Evolutionary conservation across 2,888 invertebrate genomes (phyloP), one percentile per base, ranked within the genome.

Genomic region (Deilephila elpenor): DNA sequence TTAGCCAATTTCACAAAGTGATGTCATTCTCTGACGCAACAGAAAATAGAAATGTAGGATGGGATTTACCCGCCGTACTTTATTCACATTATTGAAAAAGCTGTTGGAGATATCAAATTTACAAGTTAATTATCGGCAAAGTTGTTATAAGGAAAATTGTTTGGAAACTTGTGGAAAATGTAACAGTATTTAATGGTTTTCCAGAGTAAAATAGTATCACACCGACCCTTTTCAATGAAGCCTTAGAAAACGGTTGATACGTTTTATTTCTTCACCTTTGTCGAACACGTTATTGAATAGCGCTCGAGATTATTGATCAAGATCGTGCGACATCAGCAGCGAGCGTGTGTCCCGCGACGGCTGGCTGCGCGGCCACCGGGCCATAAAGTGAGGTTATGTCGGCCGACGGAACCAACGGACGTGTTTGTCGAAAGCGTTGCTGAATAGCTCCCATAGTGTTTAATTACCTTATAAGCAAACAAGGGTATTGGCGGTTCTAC

Each of bases 331-430:
- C n/a, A 19, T 67, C 25, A 44, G 67, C 67, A 67, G 20, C 3
- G 17, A 44, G 51, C 67, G 14, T 37, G 20, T 64, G 44, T 11
- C 7, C 53, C 1, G 4, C 25, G 17, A 25, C 25, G 51, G 25
- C 17, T 44, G 67, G 67, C 44, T 67, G 44, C 25, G 20, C 67
- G 44, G 14, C 2, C 44, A 25, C 67, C 44, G 44, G 67, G 17
- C 44, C 51, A 51, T 67, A 67, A 34, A 78, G 75, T 62, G 71
- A 77, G 73, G 76, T 75, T 77, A 77, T 82, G 78, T 80, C 74
- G 64, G 74, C 73, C 72, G 75, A 81, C 80, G 75, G 78, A 79
- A 71, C 75, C 64, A 74, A 73, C 64, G 75, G 76, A 76, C 73
- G 74, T 64, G 74, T 74, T 71, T 76, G 75, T 71, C 64, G 70